These are phyloP conservation scores for Amphiprion percula DNA, from an alignment of 2,113 vertebrate species.

Conservation along the genomic window DNA sequence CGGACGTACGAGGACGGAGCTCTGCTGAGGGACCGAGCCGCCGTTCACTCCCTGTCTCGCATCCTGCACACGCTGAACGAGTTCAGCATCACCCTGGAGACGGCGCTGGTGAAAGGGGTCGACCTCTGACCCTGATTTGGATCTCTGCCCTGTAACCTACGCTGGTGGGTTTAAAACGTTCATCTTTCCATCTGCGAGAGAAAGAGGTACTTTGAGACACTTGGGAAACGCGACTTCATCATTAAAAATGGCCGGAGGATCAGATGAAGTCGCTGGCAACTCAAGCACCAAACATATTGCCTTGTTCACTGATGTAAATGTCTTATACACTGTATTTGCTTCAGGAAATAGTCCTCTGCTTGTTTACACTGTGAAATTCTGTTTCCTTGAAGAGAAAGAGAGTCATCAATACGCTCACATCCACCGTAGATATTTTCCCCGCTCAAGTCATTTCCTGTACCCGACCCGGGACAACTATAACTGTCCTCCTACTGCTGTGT, in stretches of 20 bases:
- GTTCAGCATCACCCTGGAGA: slow-evolving; percentile 93
- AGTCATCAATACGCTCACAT: slow-evolving; percentile 46
- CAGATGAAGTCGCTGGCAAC: slow-evolving; percentile 32
- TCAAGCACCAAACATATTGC: slow-evolving; percentile 63
- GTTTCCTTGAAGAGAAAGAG: slow-evolving; percentile 55
- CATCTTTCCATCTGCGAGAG: slow-evolving; percentile 28
- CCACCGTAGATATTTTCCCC: slow-evolving; percentile 52
- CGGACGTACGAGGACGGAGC: slow-evolving; percentile 94
- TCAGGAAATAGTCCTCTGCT: slow-evolving; percentile 69
- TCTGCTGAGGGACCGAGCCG: slow-evolving; percentile 90
- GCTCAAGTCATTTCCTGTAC: slow-evolving; percentile 46
- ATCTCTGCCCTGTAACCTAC: neutral
- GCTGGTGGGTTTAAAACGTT: slow-evolving; percentile 20
- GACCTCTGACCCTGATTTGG: slow-evolving; percentile 87
- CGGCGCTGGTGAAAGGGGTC: slow-evolving; percentile 94
- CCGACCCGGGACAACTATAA: slow-evolving; percentile 47
- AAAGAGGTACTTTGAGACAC: slow-evolving; percentile 32
- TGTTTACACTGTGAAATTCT: slow-evolving; percentile 80
- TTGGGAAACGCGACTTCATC: slow-evolving; percentile 45
- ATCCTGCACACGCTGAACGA: slow-evolving; percentile 93
- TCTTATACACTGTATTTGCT: slow-evolving; percentile 66
- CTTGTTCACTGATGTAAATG: slow-evolving; percentile 72
- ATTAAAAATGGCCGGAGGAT: slow-evolving; percentile 39
- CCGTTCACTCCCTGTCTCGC: slow-evolving; percentile 90
- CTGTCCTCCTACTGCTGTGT: slow-evolving; percentile 58